Percentiles rank a stretch among this genome's conserved stretches.
These are phyloP conservation scores for Tragulus kanchil DNA, from an alignment of 2,113 vertebrate species.

Conservation along the genomic window DNA sequence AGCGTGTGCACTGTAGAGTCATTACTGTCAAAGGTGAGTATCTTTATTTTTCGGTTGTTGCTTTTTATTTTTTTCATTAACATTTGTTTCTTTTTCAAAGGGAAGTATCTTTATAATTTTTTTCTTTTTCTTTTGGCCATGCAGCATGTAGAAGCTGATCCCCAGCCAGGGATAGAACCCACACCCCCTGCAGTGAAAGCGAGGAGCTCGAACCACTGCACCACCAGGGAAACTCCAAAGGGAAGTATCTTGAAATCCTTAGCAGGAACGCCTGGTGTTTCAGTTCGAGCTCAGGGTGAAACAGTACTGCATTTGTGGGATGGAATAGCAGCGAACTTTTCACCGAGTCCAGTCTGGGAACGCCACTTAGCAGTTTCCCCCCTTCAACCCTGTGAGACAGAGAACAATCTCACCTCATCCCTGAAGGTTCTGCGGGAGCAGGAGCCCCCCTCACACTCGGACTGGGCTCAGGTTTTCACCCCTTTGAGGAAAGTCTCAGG, in stretches of 20 bases:
- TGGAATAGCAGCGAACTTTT: background rate
- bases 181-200: background rate
- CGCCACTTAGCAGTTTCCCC: background rate
- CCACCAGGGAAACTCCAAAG: background rate
- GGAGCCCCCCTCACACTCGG: background rate
- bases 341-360: background rate
- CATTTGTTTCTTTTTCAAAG: background rate
- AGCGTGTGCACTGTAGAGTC: background rate
- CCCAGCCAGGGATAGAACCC: background rate
- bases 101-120: background rate
- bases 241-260: background rate
- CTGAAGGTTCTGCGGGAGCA: background rate
- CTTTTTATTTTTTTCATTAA: background rate
- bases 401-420: background rate
- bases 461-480: background rate
- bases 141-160: background rate
- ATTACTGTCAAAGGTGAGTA: background rate
- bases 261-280: background rate
- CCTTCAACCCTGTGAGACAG: background rate
- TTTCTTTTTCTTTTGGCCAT: background rate
- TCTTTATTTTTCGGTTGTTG: background rate
- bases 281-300: background rate
- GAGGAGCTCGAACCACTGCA: background rate
- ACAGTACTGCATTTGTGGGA: background rate
- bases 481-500: slow-evolving; percentile 12